phyloP scores from a whole-genome alignment of 2,888 invertebrate species.

The Copidosoma aretas region DNA sequence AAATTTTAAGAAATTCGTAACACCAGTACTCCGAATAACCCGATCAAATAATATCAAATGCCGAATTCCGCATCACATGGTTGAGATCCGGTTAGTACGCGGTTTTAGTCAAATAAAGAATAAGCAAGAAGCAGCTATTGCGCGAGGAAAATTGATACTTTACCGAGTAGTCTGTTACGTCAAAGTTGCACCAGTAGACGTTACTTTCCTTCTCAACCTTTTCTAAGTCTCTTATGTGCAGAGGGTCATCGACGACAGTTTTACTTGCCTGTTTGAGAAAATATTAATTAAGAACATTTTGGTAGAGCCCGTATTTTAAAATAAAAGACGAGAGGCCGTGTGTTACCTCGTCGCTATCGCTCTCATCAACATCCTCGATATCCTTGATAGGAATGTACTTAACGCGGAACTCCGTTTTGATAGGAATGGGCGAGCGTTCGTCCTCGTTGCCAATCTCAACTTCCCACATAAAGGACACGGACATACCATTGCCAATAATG shows the following conservation, averaged over 20 bases:
- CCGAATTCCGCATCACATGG: neutral
- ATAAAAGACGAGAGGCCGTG: no score
- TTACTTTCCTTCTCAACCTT: constrained; percentile 57
- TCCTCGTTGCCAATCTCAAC: constrained; percentile 60
- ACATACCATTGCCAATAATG: constrained; percentile 77
- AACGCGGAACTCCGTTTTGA: constrained; percentile 71
- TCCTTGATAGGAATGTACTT: constrained; percentile 65
- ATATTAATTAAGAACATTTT: neutral
- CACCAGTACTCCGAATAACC: neutral
- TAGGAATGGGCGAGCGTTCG: constrained; percentile 59
- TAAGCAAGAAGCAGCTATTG: neutral
- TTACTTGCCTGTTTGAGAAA: constrained; percentile 16
- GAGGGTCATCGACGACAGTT: constrained; percentile 56
- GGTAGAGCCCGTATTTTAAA: neutral
- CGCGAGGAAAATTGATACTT: constrained; percentile 27
- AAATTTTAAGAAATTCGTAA: neutral
- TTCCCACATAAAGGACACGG: constrained; percentile 86
- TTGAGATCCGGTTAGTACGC: constrained; percentile 1
- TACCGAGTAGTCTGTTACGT: constrained; percentile 81
- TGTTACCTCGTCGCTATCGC: constrained; percentile 20
- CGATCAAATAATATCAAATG: neutral
- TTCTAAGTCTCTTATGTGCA: constrained; percentile 63
- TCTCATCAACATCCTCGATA: constrained; percentile 53
- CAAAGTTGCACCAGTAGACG: constrained; percentile 72
- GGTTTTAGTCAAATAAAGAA: constrained; percentile 1